Evolutionary conservation across 2,888 invertebrate genomes (phyloP).

Genomic region (Drosophila emarginata): DNA sequence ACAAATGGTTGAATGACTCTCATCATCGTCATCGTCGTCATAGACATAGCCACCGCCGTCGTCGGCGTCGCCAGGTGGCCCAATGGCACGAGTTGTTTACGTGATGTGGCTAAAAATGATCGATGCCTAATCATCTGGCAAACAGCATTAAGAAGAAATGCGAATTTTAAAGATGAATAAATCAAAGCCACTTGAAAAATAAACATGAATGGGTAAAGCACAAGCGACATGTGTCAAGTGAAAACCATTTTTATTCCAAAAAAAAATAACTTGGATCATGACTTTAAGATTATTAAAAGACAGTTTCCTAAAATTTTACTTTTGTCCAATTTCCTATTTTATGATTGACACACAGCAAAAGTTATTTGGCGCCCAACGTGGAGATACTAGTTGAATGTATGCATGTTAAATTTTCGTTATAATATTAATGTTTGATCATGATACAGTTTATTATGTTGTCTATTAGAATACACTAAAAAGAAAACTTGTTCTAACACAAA

Average conservation of each 20-base stretch:
- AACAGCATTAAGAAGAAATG: neutral
- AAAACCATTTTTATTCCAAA: neutral
- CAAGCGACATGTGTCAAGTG: neutral
- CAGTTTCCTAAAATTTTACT: too few species aligned
- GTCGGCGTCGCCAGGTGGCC: slow-evolving; percentile 3
- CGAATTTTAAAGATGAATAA: neutral
- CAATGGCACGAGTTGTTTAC: slow-evolving; percentile 21
- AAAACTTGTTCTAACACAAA: too few species aligned
- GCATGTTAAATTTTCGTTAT: too few species aligned
- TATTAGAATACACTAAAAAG: too few species aligned
- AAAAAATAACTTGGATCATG: too few species aligned
- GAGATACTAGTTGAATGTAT: too few species aligned
- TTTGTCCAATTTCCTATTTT: too few species aligned
- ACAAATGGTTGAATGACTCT: neutral
- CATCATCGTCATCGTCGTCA: neutral
- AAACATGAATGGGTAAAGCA: neutral
- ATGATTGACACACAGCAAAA: too few species aligned
- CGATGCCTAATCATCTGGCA: slow-evolving; percentile 3
- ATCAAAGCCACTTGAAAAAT: neutral
- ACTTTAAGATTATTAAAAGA: too few species aligned
- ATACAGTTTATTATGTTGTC: too few species aligned
- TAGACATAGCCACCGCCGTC: neutral
- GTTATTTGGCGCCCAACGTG: too few species aligned
- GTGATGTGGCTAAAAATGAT: slow-evolving; percentile 13
- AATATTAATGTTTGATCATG: too few species aligned